These are phyloP conservation scores for Tanaodytes sp. DNA, from an alignment of 2,888 invertebrate species.

Conservation along the genomic window DNA sequence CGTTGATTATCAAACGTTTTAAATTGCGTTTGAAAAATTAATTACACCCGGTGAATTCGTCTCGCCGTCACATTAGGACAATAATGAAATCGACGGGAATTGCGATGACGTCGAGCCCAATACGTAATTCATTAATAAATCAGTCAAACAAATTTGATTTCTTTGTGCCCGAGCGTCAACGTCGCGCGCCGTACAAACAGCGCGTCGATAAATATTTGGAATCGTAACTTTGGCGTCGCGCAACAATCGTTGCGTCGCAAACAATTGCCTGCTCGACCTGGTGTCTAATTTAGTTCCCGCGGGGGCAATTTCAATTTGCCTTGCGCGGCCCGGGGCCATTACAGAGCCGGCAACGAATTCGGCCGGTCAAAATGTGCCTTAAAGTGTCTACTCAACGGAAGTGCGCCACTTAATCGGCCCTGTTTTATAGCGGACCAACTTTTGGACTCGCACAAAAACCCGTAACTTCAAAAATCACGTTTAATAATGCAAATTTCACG, in stretches of 20 bases:
- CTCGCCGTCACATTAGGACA: too few species aligned
- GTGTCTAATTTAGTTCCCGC: constrained; percentile 31
- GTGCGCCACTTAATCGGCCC: constrained; percentile 35
- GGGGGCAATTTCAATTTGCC: constrained; percentile 30
- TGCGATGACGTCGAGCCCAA: too few species aligned
- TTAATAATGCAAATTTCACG: constrained; percentile 37
- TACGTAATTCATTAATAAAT: constrained; percentile 45
- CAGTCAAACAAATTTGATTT: constrained; percentile 38
- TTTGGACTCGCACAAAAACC: too few species aligned
- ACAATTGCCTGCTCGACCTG: background rate
- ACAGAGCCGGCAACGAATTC: constrained; percentile 24
- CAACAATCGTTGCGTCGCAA: constrained; percentile 21
- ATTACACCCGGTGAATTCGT: too few species aligned
- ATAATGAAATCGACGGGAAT: too few species aligned
- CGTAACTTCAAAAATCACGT: constrained; percentile 35
- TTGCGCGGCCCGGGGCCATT: constrained; percentile 20
- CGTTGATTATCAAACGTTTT: too few species aligned
- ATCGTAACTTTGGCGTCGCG: constrained; percentile 14
- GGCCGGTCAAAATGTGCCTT: constrained; percentile 33
- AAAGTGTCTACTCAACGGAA: constrained; percentile 38
- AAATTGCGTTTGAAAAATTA: too few species aligned
- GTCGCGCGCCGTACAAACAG: constrained; percentile 9
- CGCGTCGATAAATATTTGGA: constrained; percentile 29
- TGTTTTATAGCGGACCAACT: too few species aligned
- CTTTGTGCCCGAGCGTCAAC: constrained; percentile 12